Percentiles rank a stretch among this genome's conserved stretches.
Conservation (phyloP, 2,113 vertebrate species). For the Alosa alosa region DNA sequence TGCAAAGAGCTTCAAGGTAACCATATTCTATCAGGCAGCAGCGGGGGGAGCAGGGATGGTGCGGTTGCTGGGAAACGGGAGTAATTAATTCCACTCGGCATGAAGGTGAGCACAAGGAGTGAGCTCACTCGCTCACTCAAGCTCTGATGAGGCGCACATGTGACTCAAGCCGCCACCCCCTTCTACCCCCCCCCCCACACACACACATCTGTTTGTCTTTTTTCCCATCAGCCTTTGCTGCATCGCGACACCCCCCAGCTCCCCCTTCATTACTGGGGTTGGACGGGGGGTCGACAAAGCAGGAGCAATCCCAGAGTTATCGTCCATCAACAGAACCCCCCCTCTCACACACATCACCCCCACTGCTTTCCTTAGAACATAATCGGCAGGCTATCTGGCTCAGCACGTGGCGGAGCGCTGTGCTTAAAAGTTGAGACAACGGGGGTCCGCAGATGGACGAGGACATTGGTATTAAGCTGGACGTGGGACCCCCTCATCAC, state of each 20-base stretch:
- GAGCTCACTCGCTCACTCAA: background rate
- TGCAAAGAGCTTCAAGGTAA: conserved; percentile 11
- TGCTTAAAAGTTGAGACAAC: conserved; percentile 14
- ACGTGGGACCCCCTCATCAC: background rate
- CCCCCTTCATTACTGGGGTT: background rate
- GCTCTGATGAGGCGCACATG: conserved; percentile 33
- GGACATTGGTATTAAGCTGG: background rate
- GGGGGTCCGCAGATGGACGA: background rate
- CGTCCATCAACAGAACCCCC: background rate
- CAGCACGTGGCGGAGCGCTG: background rate
- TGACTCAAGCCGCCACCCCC: background rate
- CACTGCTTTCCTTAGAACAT: background rate
- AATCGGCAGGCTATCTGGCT: background rate
- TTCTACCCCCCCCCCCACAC: background rate
- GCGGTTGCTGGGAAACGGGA: conserved; percentile 43
- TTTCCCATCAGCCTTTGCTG: background rate
- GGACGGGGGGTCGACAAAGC: background rate
- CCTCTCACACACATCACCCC: background rate
- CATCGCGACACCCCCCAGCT: background rate
- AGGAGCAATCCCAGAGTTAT: background rate
- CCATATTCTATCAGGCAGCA: conserved; percentile 19
- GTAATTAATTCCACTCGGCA: conserved; percentile 47
- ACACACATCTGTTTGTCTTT: background rate
- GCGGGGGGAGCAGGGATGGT: conserved; percentile 29
- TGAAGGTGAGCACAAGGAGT: conserved; percentile 36